Evolutionary conservation across 2,797 vertebrate genomes (phyloP).

Genomic region (Parauchenoglanis punctatus): DNA sequence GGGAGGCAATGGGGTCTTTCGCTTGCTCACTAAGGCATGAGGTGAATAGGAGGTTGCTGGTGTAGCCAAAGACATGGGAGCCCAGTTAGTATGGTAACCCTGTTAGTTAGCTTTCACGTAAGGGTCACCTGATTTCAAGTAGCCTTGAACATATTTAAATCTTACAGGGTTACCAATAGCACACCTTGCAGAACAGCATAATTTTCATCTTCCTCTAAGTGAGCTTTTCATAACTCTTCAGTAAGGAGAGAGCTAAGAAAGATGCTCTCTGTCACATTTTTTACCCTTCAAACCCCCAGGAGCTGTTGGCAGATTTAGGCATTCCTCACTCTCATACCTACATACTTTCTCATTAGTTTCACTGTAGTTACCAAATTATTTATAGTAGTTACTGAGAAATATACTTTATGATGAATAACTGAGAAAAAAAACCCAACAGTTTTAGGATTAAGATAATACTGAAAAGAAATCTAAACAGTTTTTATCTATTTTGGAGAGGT

Average conservation of each 20-base stretch:
- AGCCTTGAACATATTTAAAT: background rate
- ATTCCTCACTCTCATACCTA: background rate
- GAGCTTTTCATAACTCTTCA: background rate
- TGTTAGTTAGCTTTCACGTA: constrained; percentile 19
- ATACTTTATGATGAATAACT: background rate
- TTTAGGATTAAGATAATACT: background rate
- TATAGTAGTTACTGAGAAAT: background rate
- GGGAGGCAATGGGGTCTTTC: constrained; percentile 97
- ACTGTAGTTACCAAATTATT: background rate
- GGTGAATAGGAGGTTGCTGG: constrained; percentile 98
- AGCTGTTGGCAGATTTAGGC: background rate
- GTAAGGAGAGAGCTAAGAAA: background rate
- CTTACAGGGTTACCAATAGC: constrained; percentile 8
- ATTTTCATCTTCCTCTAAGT: background rate
- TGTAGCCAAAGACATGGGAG: constrained; percentile 94
- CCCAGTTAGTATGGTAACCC: constrained; percentile 86
- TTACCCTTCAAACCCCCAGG: background rate
- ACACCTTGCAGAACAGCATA: constrained; percentile 1
- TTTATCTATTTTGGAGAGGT: constrained; percentile 13
- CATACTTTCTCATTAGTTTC: background rate
- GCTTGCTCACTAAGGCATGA: constrained; percentile 99
- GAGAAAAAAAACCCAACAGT: background rate
- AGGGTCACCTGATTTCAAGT: constrained; percentile 29
- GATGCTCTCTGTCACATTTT: background rate
- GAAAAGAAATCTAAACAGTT: background rate